Conservation (phyloP, 2,797 vertebrate species). For the Florisuga fusca region DNA sequence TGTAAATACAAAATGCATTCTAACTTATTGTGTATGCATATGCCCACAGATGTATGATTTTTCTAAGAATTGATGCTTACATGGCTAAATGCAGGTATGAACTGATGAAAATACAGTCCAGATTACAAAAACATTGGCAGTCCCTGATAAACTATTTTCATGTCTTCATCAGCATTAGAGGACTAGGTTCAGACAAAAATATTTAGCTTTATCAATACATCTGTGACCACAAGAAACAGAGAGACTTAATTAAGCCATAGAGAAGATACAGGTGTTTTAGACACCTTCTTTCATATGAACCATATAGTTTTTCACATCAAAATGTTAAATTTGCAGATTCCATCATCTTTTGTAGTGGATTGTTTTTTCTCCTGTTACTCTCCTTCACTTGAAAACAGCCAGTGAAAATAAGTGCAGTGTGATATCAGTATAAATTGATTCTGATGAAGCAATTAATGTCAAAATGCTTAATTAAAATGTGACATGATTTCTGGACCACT, state of each 20-base stretch:
- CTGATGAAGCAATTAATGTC: neutral
- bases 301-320: neutral
- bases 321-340: neutral
- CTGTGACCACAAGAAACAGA: neutral
- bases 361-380: neutral
- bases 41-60: neutral
- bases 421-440: neutral
- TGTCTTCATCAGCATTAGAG: neutral
- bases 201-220: neutral
- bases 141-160: neutral
- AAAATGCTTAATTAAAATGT: slow-evolving; percentile 21
- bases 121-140: neutral
- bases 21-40: neutral
- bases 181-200: neutral
- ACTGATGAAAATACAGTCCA: neutral
- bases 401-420: neutral
- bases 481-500: neutral
- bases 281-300: neutral
- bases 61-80: neutral
- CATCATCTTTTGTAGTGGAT: neutral
- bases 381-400: neutral
- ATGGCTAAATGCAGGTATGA: neutral
- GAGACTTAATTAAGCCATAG: neutral
- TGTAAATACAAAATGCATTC: neutral
- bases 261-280: neutral